These are phyloP conservation scores for Stenodera caucasica DNA, from an alignment of 2,888 invertebrate genomes.

Conservation along the genomic window DNA sequence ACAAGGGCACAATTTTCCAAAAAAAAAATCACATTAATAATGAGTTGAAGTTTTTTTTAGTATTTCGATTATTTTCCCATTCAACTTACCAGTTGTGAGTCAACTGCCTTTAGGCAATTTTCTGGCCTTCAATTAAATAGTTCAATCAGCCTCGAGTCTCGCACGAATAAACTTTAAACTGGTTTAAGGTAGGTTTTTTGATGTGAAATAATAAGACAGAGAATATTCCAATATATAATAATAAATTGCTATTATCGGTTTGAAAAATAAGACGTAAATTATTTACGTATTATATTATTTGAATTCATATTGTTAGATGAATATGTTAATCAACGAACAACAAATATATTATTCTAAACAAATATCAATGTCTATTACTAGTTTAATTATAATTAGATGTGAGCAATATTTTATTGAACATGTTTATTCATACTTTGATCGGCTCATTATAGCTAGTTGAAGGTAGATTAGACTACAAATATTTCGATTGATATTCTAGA, in stretches of 20 bases:
- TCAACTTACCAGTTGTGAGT: not conserved
- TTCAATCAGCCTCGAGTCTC: not conserved
- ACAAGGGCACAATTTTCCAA: no score
- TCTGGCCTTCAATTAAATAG: not conserved
- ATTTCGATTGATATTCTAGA: no score
- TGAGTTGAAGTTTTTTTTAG: slow-evolving; percentile 7
- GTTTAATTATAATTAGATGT: not conserved
- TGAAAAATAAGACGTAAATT: not conserved
- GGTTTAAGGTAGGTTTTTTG: no score
- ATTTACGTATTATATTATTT: not conserved
- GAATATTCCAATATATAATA: no score
- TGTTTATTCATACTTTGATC: not conserved
- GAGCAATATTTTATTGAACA: not conserved
- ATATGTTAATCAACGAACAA: not conserved
- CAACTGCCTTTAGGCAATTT: not conserved
- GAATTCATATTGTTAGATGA: not conserved
- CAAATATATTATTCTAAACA: not conserved
- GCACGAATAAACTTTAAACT: not conserved
- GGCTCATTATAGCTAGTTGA: not conserved
- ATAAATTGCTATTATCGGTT: no score
- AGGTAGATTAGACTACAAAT: no score
- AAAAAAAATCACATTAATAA: no score
- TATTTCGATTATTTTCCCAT: no score
- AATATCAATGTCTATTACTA: not conserved
- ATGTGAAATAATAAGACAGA: no score